Base-by-base conservation (phyloP, 2,797 vertebrate genomes). In the Liasis olivaceus region DNA sequence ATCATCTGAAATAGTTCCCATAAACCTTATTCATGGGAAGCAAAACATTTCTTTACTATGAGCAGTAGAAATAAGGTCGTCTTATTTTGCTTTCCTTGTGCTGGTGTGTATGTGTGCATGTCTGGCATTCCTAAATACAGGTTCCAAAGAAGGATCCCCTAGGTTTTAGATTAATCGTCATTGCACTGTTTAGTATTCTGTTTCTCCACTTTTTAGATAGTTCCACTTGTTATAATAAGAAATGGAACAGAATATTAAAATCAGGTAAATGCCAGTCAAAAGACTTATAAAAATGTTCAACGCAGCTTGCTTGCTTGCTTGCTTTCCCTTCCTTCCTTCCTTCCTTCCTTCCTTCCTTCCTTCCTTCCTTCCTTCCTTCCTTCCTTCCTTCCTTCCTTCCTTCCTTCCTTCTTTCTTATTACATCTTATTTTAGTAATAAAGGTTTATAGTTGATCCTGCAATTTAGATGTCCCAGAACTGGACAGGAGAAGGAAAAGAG, bases 221-320 rank as follows among this genome's bases (percentile, higher is more conserved):
- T 85, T 95, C n/a, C 89, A 26, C 5, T 47, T 92, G 26, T 26
- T 94, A 0, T 0, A 5, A 64, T 0, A 9, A 13, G 85, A 0
- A 24, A 93, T 72, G 28, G 91, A 91, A 64, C 62, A 91, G 95
- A 93, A 93, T 93, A 90, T 94, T 91, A 92, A 96, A 66, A 59
- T 77, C 24, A 88, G 14, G 0, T 85, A 89, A 93, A 93, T 17
- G 88, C 54, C 60, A 92, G 88, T 92, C 84, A 9, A 91, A 87
- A 87, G 93, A 90, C 9, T 5, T 24, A 15, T 0, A 36, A 28
- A 47, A 88, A 12, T 24, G 89, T 60, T 94, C 88, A 89, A 5
- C 54, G 22, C 81, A n/a, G n/a, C n/a, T n/a, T n/a, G n/a, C n/a
- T n/a, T n/a, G n/a, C n/a, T n/a, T n/a, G n/a, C n/a, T n/a, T n/a